Conservation (phyloP, 2,888 invertebrate species). For the Euphydryas editha region DNA sequence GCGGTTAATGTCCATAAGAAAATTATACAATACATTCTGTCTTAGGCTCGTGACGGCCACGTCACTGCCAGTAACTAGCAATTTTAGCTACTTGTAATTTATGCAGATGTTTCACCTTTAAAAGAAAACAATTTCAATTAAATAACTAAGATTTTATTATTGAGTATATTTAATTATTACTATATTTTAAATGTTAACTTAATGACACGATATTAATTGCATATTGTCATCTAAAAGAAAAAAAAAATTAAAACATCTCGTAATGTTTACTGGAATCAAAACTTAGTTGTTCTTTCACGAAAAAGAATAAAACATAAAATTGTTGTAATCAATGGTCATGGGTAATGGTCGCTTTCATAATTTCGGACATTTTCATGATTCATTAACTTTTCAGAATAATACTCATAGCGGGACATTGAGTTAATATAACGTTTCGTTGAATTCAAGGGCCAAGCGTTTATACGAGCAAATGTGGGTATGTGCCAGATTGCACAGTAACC, state of each 20-base stretch:
- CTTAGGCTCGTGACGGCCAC: slow-evolving; percentile 57
- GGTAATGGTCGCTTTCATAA: slow-evolving; percentile 51
- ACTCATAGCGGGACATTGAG: slow-evolving; percentile 62
- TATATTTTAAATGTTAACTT: too few relatives aligned
- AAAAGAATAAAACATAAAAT: too few relatives aligned
- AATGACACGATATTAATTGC: too few relatives aligned
- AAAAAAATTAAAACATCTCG: too few relatives aligned
- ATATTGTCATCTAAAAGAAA: too few relatives aligned
- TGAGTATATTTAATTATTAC: too few relatives aligned
- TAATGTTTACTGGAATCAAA: too few relatives aligned
- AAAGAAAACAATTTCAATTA: not conserved
- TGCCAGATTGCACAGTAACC: slow-evolving; percentile 70
- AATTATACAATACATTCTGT: slow-evolving; percentile 69
- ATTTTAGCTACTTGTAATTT: slow-evolving; percentile 12
- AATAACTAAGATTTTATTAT: too few relatives aligned
- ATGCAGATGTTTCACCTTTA: not conserved
- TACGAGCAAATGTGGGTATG: slow-evolving; percentile 58
- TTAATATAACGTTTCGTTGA: slow-evolving; percentile 68
- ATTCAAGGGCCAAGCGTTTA: slow-evolving; percentile 54
- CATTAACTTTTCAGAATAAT: slow-evolving; percentile 67
- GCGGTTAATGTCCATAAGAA: slow-evolving; percentile 36
- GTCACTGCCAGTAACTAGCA: slow-evolving; percentile 6
- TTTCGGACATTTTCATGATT: slow-evolving; percentile 72
- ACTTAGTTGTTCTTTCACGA: too few relatives aligned
- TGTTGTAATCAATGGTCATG: slow-evolving; percentile 38